Conservation (phyloP, 2,113 vertebrate genomes). For the Psammodynastes pulverulentus region DNA sequence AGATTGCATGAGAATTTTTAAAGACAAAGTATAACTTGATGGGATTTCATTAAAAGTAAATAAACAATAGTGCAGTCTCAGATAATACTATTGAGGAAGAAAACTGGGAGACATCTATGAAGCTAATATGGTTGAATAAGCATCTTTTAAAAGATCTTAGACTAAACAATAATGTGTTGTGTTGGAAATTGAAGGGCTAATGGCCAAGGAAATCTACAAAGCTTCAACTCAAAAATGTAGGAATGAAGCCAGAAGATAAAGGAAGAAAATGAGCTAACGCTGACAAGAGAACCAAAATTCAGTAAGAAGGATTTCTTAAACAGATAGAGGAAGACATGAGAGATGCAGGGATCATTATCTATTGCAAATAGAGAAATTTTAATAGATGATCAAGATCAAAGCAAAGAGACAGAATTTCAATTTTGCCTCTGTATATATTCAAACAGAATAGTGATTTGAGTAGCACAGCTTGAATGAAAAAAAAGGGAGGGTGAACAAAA, state of each 20-base stretch:
- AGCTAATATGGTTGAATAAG: neutral
- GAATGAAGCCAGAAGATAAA: neutral
- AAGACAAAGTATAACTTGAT: neutral
- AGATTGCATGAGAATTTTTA: neutral
- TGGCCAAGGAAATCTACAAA: neutral
- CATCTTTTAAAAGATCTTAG: neutral
- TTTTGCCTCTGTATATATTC: neutral
- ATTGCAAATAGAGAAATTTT: neutral
- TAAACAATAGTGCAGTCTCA: neutral
- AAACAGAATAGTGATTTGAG: neutral
- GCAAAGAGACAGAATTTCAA: neutral
- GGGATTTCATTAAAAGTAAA: neutral
- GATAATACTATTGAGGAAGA: neutral
- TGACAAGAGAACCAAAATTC: neutral
- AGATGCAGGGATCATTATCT: neutral
- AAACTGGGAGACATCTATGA: neutral
- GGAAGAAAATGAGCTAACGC: neutral
- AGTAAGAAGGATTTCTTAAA: neutral
- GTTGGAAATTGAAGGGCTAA: neutral
- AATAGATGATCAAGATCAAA: neutral
- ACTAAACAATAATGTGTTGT: neutral
- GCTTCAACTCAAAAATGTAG: neutral
- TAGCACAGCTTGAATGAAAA: neutral
- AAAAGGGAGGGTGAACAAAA: neutral
- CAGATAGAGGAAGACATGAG: neutral